Conservation (phyloP, 2,888 invertebrate genomes). For the Prosapia bicincta region DNA sequence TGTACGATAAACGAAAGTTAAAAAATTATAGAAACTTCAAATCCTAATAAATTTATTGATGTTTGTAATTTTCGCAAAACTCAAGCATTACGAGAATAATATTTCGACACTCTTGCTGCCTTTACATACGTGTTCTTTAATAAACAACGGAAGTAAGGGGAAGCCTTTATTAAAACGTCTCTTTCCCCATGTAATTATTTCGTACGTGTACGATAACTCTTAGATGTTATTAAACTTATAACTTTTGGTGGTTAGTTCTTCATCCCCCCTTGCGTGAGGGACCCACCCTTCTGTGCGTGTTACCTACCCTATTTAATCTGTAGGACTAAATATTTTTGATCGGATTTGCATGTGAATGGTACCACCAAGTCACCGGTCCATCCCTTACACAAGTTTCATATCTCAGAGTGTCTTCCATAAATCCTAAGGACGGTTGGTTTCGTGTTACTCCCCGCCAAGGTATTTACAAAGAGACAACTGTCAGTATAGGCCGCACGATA, state of each 20-base stretch:
- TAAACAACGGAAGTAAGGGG: too few species aligned
- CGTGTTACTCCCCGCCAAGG: not conserved
- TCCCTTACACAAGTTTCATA: not conserved
- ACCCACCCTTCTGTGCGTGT: not conserved
- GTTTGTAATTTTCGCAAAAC: too few species aligned
- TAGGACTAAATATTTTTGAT: not conserved
- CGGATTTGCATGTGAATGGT: slow-evolving; percentile 2
- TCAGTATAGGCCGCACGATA: too few species aligned
- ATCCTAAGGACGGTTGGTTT: not conserved
- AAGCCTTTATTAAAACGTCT: not conserved
- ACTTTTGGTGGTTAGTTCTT: not conserved
- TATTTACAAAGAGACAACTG: too few species aligned
- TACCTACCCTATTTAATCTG: not conserved
- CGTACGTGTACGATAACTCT: not conserved
- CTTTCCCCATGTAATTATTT: not conserved
- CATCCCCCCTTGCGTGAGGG: not conserved
- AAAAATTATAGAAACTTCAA: too few species aligned
- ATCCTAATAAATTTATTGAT: too few species aligned
- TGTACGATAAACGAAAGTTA: too few species aligned
- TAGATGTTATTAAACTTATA: not conserved
- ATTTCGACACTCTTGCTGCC: too few species aligned
- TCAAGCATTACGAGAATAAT: too few species aligned
- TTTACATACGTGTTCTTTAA: too few species aligned
- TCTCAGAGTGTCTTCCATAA: not conserved
- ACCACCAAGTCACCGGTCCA: not conserved